Evolutionary conservation across 2,888 invertebrate species (phyloP).

Genomic region (Glyphotaelius pellucidus): DNA sequence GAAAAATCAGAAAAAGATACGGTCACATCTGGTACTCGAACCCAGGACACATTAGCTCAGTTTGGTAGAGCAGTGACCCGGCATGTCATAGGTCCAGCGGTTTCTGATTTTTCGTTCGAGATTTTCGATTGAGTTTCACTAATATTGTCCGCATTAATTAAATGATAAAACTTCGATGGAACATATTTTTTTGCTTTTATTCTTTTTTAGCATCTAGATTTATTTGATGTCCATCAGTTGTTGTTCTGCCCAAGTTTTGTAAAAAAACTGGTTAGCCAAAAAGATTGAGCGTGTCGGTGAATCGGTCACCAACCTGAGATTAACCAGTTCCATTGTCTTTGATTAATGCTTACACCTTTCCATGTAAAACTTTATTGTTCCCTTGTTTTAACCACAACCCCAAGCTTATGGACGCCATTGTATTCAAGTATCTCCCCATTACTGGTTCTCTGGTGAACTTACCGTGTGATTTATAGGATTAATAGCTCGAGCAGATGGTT

Average conservation of each 20-base stretch:
- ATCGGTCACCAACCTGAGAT: constrained; percentile 27
- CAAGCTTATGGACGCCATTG: not conserved
- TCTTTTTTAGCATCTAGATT: not conserved
- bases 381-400: constrained; percentile 9
- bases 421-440: not conserved
- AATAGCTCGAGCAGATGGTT: not conserved
- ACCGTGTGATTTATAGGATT: not conserved
- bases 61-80: too few relatives aligned
- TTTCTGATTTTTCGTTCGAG: too few relatives aligned
- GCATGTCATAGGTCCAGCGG: too few relatives aligned
- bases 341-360: not conserved
- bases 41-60: too few relatives aligned
- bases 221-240: not conserved
- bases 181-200: not conserved
- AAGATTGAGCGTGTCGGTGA: constrained; percentile 10
- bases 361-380: not conserved
- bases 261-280: not conserved
- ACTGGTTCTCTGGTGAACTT: constrained; percentile 10
- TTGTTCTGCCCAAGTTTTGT: not conserved
- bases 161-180: not conserved
- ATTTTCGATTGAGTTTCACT: too few relatives aligned
- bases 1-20: too few relatives aligned
- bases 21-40: too few relatives aligned
- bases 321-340: constrained; percentile 25
- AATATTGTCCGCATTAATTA: too few relatives aligned